These are phyloP conservation scores for Melitaea cinxia DNA, from an alignment of 1,140 invertebrate genomes.

Conservation along the genomic window DNA sequence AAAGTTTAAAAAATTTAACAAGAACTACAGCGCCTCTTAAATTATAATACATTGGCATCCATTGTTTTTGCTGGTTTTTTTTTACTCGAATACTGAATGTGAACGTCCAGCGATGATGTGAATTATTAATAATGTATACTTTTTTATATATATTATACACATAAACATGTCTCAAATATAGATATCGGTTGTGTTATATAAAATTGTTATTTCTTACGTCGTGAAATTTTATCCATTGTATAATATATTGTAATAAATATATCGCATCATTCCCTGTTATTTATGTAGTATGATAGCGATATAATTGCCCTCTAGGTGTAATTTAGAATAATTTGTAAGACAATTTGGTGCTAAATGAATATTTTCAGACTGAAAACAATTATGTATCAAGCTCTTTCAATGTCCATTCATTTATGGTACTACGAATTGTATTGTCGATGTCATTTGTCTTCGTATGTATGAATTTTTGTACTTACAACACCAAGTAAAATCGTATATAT, in stretches of 20 bases:
- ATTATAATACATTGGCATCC: slow-evolving; percentile 1
- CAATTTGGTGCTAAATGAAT: slow-evolving; percentile 71
- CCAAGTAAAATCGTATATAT: neutral
- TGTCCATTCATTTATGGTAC: neutral
- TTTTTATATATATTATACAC: neutral
- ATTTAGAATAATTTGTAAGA: slow-evolving; percentile 62
- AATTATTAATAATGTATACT: neutral
- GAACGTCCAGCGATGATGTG: neutral
- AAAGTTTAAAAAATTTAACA: neutral
- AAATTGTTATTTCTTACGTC: slow-evolving; percentile 1
- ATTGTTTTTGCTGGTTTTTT: neutral
- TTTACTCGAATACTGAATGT: neutral
- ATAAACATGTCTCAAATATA: slow-evolving; percentile 3
- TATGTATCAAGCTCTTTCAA: neutral
- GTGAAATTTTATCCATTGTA: neutral
- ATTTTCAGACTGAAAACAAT: slow-evolving; percentile 61
- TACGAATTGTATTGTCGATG: neutral
- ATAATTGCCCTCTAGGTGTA: slow-evolving; percentile 60
- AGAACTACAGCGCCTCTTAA: neutral
- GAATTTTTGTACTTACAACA: neutral
- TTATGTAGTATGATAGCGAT: slow-evolving; percentile 69
- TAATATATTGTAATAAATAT: slow-evolving; percentile 28
- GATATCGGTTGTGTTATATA: slow-evolving; percentile 3
- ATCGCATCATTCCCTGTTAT: slow-evolving; percentile 73
- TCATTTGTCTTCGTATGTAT: neutral